A percentile compares a stretch with the other conserved stretches of the same genome.
phyloP scores from a whole-genome alignment of 2,113 vertebrate genomes.

The Lethenteron reissneri region DNA sequence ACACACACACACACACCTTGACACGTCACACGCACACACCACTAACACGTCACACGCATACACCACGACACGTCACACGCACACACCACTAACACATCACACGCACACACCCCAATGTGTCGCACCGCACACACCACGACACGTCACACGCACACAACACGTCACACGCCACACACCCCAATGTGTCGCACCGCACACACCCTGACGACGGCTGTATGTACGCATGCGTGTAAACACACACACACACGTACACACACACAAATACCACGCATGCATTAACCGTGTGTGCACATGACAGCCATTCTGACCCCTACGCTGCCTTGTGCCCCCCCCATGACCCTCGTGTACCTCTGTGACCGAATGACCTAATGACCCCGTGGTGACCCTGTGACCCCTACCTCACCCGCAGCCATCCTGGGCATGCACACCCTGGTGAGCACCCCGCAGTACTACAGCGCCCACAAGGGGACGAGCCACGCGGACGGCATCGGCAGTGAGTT shows the following conservation, averaged over 20 bases:
- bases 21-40: too few species aligned
- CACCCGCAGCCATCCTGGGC: conserved; percentile 60
- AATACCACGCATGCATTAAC: neutral
- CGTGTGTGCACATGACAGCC: neutral
- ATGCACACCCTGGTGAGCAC: conserved; percentile 83
- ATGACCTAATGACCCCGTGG: neutral
- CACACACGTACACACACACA: neutral
- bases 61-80: too few species aligned
- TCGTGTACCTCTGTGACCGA: neutral
- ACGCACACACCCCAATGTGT: too few species aligned
- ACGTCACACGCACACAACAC: too few species aligned
- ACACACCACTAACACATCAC: neutral
- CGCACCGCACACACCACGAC: too few species aligned
- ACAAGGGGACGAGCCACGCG: conserved; percentile 20
- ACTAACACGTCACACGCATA: too few species aligned
- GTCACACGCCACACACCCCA: too few species aligned
- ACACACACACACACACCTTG: too few species aligned
- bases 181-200: neutral
- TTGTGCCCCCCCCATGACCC: too few species aligned
- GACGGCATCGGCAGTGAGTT: conserved; percentile 59
- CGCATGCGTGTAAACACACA: neutral
- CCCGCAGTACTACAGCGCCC: conserved; percentile 45
- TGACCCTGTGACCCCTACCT: neutral
- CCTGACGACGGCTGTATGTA: neutral
- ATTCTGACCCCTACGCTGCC: neutral